These are phyloP conservation scores for Oryctes rhinoceros DNA, from an alignment of 1,140 invertebrate genomes.

Conservation along the genomic window DNA sequence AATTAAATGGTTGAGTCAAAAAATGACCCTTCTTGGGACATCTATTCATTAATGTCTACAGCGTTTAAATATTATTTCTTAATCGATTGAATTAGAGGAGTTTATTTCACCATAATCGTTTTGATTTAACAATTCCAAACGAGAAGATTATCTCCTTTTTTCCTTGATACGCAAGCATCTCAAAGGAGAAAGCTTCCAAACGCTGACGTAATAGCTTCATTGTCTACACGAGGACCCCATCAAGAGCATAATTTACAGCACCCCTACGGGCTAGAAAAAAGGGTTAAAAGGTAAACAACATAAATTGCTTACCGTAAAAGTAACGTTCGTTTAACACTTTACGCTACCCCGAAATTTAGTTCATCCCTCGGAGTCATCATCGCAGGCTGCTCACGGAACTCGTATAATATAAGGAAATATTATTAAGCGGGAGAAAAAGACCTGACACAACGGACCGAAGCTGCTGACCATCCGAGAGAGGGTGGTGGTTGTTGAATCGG, in stretches of 20 bases:
- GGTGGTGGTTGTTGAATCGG: constrained; percentile 46
- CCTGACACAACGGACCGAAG: constrained; percentile 6
- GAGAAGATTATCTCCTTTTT: neutral
- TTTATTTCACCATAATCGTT: too few relatives aligned
- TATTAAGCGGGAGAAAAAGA: neutral
- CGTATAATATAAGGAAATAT: constrained; percentile 2
- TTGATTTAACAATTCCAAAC: too few relatives aligned
- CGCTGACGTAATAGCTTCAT: constrained; percentile 32
- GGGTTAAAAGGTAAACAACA: constrained; percentile 34
- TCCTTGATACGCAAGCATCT: neutral
- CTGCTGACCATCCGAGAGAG: constrained; percentile 49
- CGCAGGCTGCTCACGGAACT: neutral
- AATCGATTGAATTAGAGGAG: too few relatives aligned
- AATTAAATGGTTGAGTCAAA: too few relatives aligned
- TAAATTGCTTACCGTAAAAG: constrained; percentile 27
- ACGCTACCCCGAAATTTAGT: constrained; percentile 19
- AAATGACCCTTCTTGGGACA: too few relatives aligned
- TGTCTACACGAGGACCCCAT: constrained; percentile 16
- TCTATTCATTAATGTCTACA: too few relatives aligned
- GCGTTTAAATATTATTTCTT: too few relatives aligned
- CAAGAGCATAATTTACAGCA: constrained; percentile 14
- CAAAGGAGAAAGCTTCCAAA: neutral
- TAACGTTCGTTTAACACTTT: constrained; percentile 35
- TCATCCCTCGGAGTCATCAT: neutral
- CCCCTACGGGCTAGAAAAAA: constrained; percentile 2